A percentile compares a stretch with the other conserved stretches of the same genome.
phyloP scores from a whole-genome alignment of 2,113 vertebrate genomes.

The Pedetes capensis region DNA sequence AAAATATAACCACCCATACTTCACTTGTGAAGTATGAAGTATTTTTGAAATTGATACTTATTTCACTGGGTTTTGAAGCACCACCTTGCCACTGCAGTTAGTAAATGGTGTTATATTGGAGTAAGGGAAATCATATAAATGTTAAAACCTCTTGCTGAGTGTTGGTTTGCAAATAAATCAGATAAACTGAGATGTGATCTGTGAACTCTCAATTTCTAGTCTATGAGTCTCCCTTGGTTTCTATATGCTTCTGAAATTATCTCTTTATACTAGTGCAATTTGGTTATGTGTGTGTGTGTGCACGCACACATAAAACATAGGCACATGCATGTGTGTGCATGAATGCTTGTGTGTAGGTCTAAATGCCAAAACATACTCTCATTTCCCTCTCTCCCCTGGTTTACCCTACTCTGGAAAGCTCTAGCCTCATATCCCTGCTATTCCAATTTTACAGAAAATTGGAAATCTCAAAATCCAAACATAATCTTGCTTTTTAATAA shows the following conservation, averaged over 20 bases:
- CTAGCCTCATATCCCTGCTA: background rate
- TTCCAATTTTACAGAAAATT: background rate
- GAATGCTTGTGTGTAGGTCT: background rate
- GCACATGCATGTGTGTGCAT: no score
- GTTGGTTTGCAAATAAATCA: constrained; percentile 21
- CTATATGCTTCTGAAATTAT: background rate
- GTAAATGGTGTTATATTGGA: background rate
- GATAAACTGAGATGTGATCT: background rate
- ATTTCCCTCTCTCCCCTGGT: background rate
- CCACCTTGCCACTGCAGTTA: background rate
- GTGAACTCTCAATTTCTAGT: background rate
- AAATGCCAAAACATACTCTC: background rate
- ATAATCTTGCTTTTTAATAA: background rate
- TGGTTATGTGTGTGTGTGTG: no score
- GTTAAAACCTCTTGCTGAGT: background rate
- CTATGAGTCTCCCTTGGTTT: background rate
- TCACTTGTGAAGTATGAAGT: no score
- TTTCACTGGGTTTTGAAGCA: background rate
- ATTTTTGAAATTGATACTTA: no score
- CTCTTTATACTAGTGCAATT: no score
- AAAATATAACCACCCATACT: background rate
- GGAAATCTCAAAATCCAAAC: background rate
- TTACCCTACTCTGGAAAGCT: background rate
- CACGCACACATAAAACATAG: no score
- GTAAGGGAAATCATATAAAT: background rate